Evolutionary conservation across 2,888 invertebrate species (phyloP).

Genomic region (Lycocerus yunnanus): DNA sequence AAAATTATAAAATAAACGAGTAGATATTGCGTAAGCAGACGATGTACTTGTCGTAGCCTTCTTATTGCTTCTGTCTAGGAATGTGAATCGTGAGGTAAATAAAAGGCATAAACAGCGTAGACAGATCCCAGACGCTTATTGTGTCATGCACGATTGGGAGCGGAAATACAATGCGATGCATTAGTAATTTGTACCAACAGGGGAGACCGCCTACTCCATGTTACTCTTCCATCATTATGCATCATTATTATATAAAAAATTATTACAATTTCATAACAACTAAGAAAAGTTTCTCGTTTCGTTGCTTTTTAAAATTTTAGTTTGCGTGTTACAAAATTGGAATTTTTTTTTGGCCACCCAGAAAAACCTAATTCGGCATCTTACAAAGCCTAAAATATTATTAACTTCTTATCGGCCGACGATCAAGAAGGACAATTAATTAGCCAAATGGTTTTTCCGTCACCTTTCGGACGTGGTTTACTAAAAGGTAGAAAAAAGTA

Average conservation of each 20-base stretch:
- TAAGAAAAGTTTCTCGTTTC: neutral
- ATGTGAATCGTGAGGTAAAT: constrained; percentile 31
- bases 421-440: neutral
- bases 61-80: constrained; percentile 32
- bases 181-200: neutral
- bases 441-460: neutral
- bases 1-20: neutral
- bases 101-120: constrained; percentile 31
- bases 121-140: constrained; percentile 33
- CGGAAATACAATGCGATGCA: constrained; percentile 20
- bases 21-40: constrained; percentile 26
- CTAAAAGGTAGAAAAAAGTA: neutral
- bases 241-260: neutral
- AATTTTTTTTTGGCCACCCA: neutral
- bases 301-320: neutral
- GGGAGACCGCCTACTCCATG: neutral
- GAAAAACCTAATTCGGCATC: neutral
- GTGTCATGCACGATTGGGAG: constrained; percentile 22
- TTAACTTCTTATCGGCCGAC: neutral
- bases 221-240: neutral
- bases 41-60: constrained; percentile 20
- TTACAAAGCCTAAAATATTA: neutral
- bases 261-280: neutral
- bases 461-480: neutral
- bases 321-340: neutral